Percentiles rank a stretch among this genome's conserved stretches.
Conservation (phyloP, 2,797 vertebrate species). For the Spondyliosoma cantharus region DNA sequence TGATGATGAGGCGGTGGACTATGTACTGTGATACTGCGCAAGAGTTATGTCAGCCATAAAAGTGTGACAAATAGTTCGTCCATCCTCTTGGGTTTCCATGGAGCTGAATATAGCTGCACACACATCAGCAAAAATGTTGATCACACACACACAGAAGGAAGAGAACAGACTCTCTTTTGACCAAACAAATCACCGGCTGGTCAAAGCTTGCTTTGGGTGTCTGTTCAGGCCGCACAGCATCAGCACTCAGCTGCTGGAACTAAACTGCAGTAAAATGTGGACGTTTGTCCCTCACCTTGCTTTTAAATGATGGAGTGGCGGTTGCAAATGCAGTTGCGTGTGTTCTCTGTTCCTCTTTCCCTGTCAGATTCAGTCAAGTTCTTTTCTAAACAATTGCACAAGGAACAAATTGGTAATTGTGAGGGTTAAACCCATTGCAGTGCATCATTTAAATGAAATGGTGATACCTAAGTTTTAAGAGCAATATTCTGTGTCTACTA, state of each 20-base stretch:
- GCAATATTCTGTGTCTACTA: not conserved
- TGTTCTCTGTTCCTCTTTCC: not conserved
- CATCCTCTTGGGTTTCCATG: slow-evolving; percentile 17
- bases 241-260: slow-evolving; percentile 8
- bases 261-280: slow-evolving; percentile 11
- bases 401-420: not conserved
- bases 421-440: not conserved
- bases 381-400: not conserved
- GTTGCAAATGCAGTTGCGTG: not conserved
- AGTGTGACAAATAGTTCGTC: slow-evolving; percentile 28
- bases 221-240: not conserved
- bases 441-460: not conserved
- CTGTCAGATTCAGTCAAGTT: not conserved
- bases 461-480: not conserved
- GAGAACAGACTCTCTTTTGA: slow-evolving; percentile 3
- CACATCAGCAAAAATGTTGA: slow-evolving; percentile 38
- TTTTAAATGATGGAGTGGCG: slow-evolving; percentile 21
- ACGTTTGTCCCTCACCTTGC: not conserved
- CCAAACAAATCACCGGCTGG: slow-evolving; percentile 4
- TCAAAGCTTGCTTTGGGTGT: slow-evolving; percentile 4
- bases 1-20: slow-evolving; percentile 20
- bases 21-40: slow-evolving; percentile 18
- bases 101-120: slow-evolving; percentile 34
- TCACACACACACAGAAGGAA: not conserved
- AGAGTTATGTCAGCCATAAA: slow-evolving; percentile 35